Evolutionary conservation across 2,888 invertebrate genomes (phyloP).

Genomic region (Lycaena phlaeas): DNA sequence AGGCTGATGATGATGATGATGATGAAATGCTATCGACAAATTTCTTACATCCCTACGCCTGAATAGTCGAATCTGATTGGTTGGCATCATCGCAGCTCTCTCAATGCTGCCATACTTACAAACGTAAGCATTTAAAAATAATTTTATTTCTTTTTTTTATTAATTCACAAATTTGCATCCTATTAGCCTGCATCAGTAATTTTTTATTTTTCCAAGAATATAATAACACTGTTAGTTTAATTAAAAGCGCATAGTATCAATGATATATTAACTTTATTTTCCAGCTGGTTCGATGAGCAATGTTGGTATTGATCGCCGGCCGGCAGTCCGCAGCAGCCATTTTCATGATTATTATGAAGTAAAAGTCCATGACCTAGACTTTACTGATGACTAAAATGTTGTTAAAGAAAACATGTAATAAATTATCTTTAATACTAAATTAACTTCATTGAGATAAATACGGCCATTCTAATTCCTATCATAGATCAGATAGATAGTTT

Average conservation of each 20-base stretch:
- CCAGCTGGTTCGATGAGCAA: conserved; percentile 22
- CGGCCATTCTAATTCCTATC: too few species aligned
- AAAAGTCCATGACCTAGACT: conserved; percentile 9
- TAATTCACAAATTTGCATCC: neutral
- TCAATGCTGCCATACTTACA: conserved; percentile 38
- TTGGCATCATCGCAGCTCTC: conserved; percentile 27
- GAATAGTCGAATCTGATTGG: conserved; percentile 39
- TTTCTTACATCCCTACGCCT: conserved; percentile 18
- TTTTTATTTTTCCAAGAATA: too few species aligned
- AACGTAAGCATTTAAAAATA: conserved; percentile 15
- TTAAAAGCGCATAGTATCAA: neutral
- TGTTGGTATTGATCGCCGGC: conserved; percentile 27
- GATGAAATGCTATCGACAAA: too few species aligned
- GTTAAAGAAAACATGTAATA: too few species aligned
- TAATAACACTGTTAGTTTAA: neutral
- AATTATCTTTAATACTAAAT: too few species aligned
- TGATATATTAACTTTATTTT: conserved; percentile 9
- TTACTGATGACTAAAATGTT: too few species aligned
- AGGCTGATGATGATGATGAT: too few species aligned
- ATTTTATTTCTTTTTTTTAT: conserved; percentile 16
- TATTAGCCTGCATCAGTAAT: too few species aligned
- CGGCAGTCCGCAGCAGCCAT: conserved; percentile 18
- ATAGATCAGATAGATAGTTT: too few species aligned
- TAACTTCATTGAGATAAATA: too few species aligned
- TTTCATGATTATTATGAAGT: neutral